These are phyloP conservation scores for Megastigmus dorsalis DNA, from an alignment of 2,888 invertebrate species.

Conservation along the genomic window DNA sequence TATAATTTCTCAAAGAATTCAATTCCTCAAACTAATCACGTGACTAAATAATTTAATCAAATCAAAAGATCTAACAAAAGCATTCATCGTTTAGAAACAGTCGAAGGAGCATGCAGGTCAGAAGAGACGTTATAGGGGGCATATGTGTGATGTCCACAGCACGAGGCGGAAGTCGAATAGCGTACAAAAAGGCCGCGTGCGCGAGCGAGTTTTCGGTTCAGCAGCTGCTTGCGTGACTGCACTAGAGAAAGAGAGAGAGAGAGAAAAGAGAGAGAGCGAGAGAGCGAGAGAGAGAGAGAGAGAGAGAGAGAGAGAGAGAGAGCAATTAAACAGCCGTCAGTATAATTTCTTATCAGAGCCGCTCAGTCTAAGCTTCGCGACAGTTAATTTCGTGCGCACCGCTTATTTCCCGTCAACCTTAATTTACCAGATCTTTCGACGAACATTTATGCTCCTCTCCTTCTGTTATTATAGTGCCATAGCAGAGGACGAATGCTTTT, in stretches of 20 bases:
- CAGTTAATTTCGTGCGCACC: conserved; percentile 35
- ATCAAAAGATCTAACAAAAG: too few species aligned
- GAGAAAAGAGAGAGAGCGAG: conserved; percentile 47
- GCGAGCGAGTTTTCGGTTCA: conserved; percentile 23
- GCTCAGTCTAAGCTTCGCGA: neutral
- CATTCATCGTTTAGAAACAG: neutral
- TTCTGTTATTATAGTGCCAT: too few species aligned
- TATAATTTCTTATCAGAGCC: conserved; percentile 58
- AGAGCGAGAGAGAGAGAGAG: conserved; percentile 53
- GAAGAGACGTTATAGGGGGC: too few species aligned
- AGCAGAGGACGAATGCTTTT: too few species aligned
- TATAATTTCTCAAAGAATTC: too few species aligned
- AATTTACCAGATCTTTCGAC: neutral
- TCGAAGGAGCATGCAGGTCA: conserved; percentile 28
- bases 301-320: conserved; percentile 46
- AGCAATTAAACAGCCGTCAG: conserved; percentile 60
- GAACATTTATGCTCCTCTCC: too few species aligned
- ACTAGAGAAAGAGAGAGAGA: conserved; percentile 44
- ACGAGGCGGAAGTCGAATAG: neutral
- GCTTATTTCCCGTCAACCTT: conserved; percentile 16
- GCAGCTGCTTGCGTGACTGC: conserved; percentile 53
- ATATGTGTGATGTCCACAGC: too few species aligned
- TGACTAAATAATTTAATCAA: too few species aligned
- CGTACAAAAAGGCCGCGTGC: conserved; percentile 7
- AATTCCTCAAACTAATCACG: too few species aligned